phyloP scores from a whole-genome alignment of 2,113 vertebrate species.

The Scalopus aquaticus region DNA sequence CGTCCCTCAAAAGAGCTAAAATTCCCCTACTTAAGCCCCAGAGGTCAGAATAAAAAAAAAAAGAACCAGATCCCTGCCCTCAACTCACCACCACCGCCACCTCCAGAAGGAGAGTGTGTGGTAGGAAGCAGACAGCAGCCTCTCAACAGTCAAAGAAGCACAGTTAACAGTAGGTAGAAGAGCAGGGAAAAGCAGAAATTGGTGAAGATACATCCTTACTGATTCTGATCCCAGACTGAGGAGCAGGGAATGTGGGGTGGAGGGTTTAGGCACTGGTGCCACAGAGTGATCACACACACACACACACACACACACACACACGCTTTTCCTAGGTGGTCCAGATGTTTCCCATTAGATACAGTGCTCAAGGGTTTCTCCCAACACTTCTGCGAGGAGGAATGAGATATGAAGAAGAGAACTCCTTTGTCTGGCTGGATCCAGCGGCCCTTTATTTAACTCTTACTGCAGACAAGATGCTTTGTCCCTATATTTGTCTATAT shows the following conservation, averaged over 20 bases:
- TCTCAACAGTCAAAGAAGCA: background rate
- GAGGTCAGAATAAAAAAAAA: too few relatives aligned
- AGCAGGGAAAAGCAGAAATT: background rate
- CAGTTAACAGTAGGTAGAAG: fast-evolving
- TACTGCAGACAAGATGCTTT: background rate
- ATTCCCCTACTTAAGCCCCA: background rate
- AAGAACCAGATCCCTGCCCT: too few relatives aligned
- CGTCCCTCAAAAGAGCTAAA: background rate
- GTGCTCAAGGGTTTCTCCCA: background rate
- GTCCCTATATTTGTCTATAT: background rate
- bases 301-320: background rate
- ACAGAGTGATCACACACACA: background rate
- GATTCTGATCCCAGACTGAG: background rate
- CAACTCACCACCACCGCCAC: background rate
- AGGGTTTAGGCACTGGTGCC: too few relatives aligned
- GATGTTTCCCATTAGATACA: background rate
- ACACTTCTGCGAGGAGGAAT: background rate
- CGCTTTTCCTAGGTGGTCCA: background rate
- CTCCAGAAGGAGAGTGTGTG: too few relatives aligned
- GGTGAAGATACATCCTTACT: background rate
- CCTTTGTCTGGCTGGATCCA: background rate
- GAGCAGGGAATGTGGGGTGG: too few relatives aligned
- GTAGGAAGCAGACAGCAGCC: background rate
- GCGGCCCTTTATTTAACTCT: background rate
- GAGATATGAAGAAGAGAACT: background rate